phyloP scores from a whole-genome alignment of 30 jellyfish, hydroid and myxozoan species.

The Chrysaora quinquecirrha region DNA sequence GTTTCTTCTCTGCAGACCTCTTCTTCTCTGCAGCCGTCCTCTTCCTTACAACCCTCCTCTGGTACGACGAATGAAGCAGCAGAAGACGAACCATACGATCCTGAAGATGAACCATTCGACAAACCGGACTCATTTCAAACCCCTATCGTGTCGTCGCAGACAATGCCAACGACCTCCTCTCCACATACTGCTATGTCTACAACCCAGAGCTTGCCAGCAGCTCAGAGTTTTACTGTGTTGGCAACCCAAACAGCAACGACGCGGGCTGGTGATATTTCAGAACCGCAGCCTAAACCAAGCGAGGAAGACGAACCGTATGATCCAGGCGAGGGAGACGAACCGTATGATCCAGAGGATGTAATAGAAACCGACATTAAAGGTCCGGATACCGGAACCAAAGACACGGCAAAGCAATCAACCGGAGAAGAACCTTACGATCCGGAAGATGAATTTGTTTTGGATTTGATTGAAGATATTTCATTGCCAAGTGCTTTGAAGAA shows the following conservation, averaged over 20 bases:
- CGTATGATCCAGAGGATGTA: slow-evolving; percentile 34
- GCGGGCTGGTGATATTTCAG: background rate
- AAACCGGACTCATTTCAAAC: background rate
- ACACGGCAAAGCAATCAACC: background rate
- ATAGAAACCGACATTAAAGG: slow-evolving; percentile 1
- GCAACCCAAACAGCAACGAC: background rate
- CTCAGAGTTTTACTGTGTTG: background rate
- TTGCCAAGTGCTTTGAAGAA: slow-evolving; percentile 63
- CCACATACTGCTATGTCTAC: too few species aligned
- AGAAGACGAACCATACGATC: slow-evolving; percentile 60
- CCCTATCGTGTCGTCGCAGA: too few species aligned
- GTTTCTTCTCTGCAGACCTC: too few species aligned
- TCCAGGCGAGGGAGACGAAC: background rate
- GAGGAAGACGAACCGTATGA: background rate
- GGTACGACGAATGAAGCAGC: background rate
- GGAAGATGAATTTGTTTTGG: slow-evolving; percentile 90
- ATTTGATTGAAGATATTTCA: slow-evolving; percentile 87
- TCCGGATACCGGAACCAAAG: slow-evolving; percentile 5
- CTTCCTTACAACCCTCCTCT: background rate
- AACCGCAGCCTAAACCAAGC: background rate
- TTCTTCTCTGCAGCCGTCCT: background rate
- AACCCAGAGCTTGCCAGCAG: too few species aligned
- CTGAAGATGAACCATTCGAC: slow-evolving; percentile 12
- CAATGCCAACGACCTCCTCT: too few species aligned
- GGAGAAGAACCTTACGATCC: slow-evolving; percentile 88